Percentiles rank a stretch among this genome's conserved stretches.
Evolutionary conservation across 2,113 vertebrate species (phyloP).

Genomic region (Clupea harengus): DNA sequence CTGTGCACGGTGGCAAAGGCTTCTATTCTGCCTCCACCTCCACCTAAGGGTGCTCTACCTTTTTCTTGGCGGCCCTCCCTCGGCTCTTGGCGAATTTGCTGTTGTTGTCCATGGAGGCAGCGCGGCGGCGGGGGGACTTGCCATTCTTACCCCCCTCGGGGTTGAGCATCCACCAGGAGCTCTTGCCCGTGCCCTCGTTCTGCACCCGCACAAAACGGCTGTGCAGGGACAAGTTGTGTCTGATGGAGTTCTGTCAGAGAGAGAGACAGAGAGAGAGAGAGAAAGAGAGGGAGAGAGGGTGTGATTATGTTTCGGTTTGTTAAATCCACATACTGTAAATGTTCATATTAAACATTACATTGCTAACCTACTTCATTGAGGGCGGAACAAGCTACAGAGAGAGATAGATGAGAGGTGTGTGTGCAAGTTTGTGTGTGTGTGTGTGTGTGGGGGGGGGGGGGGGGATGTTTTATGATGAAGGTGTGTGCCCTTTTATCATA

Average conservation of each 20-base stretch:
- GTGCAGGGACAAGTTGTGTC: constrained; percentile 95
- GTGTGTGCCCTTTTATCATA: constrained; percentile 57
- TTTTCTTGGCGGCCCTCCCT: constrained; percentile 96
- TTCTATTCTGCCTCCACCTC: too few species aligned
- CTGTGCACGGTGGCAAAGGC: not conserved
- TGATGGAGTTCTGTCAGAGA: constrained; percentile 91
- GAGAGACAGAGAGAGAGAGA: constrained; percentile 28
- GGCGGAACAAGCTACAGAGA: not conserved
- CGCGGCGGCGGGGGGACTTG: constrained; percentile 92
- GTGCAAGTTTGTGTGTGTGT: not conserved
- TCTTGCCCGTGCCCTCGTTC: constrained; percentile 98
- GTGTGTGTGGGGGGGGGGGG: not conserved
- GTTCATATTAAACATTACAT: not conserved
- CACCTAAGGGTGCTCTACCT: constrained; percentile 61
- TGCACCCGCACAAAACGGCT: constrained; percentile 96
- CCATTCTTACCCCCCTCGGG: constrained; percentile 96
- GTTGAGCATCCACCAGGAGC: constrained; percentile 99
- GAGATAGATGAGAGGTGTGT: not conserved
- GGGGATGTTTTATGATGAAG: not conserved
- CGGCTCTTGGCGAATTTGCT: constrained; percentile 96
- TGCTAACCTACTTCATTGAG: not conserved
- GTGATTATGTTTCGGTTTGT: constrained; percentile 15
- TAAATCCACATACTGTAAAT: not conserved
- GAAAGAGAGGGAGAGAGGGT: constrained; percentile 38
- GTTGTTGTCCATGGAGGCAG: constrained; percentile 98